These are phyloP conservation scores for Cataglyphis hispanica DNA, from an alignment of 1,140 invertebrate genomes.

Conservation along the genomic window DNA sequence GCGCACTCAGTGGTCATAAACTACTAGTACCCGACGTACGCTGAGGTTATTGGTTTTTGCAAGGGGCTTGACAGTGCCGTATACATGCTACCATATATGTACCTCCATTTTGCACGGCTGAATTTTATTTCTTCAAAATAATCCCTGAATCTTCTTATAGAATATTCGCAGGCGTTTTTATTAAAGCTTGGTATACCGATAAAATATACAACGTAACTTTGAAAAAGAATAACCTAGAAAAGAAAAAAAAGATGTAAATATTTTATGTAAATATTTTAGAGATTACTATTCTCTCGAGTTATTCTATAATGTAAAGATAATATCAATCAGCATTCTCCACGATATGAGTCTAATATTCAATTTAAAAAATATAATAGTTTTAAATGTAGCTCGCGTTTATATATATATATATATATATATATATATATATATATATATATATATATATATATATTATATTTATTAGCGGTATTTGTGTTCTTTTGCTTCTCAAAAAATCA, in stretches of 20 bases:
- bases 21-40: slow-evolving; percentile 67
- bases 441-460: too few relatives aligned
- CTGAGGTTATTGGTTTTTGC: slow-evolving; percentile 77
- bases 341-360: not conserved
- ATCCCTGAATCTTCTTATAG: not conserved
- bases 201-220: not conserved
- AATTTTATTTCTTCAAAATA: slow-evolving; percentile 38
- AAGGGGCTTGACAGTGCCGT: slow-evolving; percentile 64
- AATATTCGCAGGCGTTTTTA: slow-evolving; percentile 8
- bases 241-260: not conserved
- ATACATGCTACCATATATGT: slow-evolving; percentile 16
- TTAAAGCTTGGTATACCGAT: not conserved
- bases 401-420: too few relatives aligned
- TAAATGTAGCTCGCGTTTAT: not conserved
- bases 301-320: not conserved
- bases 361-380: not conserved
- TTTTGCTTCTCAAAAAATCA: not conserved
- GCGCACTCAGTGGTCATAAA: slow-evolving; percentile 45
- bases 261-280: not conserved
- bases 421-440: too few relatives aligned
- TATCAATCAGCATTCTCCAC: not conserved
- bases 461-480: not conserved
- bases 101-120: slow-evolving; percentile 1
- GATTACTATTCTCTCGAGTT: not conserved
- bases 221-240: too few relatives aligned